phyloP scores from a whole-genome alignment of 2,888 invertebrate species.

The Neocrepidodera transversa region DNA sequence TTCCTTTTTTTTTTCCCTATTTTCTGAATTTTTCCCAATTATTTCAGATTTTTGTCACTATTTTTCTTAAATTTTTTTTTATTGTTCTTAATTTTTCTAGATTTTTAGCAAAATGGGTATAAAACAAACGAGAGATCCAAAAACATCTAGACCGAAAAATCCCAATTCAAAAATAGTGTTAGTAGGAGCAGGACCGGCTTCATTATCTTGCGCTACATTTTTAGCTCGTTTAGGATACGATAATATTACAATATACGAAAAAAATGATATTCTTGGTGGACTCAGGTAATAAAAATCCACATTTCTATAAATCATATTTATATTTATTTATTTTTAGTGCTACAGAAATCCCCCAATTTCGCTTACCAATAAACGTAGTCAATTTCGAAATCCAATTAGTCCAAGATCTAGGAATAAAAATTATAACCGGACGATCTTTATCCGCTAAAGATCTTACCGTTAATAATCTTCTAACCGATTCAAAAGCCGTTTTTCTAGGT shows the following conservation, averaged over 20 bases:
- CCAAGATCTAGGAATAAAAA: constrained; percentile 90
- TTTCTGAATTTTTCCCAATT: too few species aligned
- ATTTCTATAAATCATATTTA: too few species aligned
- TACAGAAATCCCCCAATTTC: constrained; percentile 96
- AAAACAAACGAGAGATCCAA: constrained; percentile 83
- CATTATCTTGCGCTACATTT: constrained; percentile 95
- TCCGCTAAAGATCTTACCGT: constrained; percentile 77
- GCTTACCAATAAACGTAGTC: constrained; percentile 90
- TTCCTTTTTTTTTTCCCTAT: too few species aligned
- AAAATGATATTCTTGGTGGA: constrained; percentile 85
- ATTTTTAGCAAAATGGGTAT: constrained; percentile 94
- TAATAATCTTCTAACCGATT: constrained; percentile 73
- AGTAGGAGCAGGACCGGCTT: constrained; percentile 95
- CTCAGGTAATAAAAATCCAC: constrained; percentile 70
- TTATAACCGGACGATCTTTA: constrained; percentile 76
- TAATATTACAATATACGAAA: constrained; percentile 92
- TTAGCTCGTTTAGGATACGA: constrained; percentile 92
- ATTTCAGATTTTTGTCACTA: too few species aligned
- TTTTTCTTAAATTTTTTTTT: background rate
- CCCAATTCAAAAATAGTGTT: constrained; percentile 79
- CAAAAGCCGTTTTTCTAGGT: constrained; percentile 83
- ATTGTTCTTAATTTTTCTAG: constrained; percentile 59
- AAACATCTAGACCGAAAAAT: constrained; percentile 65
- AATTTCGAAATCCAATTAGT: constrained; percentile 92
- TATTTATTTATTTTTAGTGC: constrained; percentile 68